These are phyloP conservation scores for Calonectris borealis DNA, from an alignment of 2,113 vertebrate species.

Conservation along the genomic window DNA sequence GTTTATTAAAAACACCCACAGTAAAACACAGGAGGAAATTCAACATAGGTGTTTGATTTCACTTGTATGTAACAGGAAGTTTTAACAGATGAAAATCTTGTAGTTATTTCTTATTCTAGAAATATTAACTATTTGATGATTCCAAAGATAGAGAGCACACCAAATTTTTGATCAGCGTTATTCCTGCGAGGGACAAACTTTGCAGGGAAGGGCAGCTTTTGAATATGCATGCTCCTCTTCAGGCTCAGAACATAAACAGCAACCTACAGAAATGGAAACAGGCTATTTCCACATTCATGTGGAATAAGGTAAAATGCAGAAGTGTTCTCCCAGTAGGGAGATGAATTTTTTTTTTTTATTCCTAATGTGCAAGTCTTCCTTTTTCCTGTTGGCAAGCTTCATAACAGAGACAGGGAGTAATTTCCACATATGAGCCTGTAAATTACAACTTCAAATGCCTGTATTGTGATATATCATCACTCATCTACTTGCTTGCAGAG, in stretches of 20 bases:
- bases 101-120: not conserved
- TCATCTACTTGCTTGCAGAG: not conserved
- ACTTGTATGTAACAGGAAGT: not conserved
- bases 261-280: not conserved
- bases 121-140: not conserved
- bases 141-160: not conserved
- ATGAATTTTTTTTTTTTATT: not conserved
- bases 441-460: not conserved
- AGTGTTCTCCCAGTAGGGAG: not conserved
- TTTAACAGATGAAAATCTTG: not conserved
- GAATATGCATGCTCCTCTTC: not conserved
- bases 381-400: not conserved
- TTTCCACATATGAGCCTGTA: not conserved
- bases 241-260: not conserved
- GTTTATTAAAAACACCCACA: not conserved
- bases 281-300: not conserved
- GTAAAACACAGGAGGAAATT: not conserved
- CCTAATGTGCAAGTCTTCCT: not conserved
- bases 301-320: not conserved
- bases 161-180: not conserved
- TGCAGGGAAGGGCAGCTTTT: not conserved
- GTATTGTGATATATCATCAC: not conserved
- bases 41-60: not conserved
- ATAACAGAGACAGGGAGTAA: not conserved
- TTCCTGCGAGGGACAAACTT: not conserved